phyloP scores from a whole-genome alignment of 2,888 invertebrate species.

The Margaritifera margaritifera region DNA sequence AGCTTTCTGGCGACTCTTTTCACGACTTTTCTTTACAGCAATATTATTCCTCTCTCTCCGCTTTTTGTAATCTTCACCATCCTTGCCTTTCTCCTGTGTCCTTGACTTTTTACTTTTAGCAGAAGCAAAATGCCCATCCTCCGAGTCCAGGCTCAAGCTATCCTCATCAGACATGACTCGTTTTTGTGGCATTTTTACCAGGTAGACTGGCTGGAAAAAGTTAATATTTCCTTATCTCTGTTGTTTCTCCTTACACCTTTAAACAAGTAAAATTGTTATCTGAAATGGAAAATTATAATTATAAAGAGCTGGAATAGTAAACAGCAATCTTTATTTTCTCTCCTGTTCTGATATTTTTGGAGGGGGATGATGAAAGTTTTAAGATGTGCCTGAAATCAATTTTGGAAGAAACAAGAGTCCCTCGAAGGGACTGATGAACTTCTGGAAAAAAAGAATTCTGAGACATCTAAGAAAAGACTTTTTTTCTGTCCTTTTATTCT shows the following conservation, averaged over 20 bases:
- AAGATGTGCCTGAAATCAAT: too few relatives aligned
- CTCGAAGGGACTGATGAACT: too few relatives aligned
- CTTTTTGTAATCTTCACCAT: constrained; percentile 93
- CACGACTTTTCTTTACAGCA: constrained; percentile 94
- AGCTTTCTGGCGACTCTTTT: constrained; percentile 95
- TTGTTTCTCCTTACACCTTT: not conserved
- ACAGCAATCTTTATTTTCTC: too few relatives aligned
- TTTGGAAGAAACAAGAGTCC: too few relatives aligned
- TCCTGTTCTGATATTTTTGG: too few relatives aligned
- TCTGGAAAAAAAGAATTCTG: too few relatives aligned
- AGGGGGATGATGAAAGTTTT: too few relatives aligned
- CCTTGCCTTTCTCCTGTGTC: constrained; percentile 77
- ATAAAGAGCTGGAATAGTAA: too few relatives aligned
- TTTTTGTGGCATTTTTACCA: constrained; percentile 43
- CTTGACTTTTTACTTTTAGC: constrained; percentile 8
- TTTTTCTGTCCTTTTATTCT: too few relatives aligned
- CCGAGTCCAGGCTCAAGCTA: constrained; percentile 31
- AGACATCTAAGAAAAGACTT: too few relatives aligned
- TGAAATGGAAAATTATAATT: too few relatives aligned
- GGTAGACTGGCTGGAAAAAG: not conserved
- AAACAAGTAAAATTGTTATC: too few relatives aligned
- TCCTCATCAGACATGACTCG: constrained; percentile 27
- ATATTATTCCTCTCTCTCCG: constrained; percentile 96
- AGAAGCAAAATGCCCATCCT: not conserved
- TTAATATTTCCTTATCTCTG: not conserved